Evolutionary conservation across 2,113 vertebrate species (phyloP).

Genomic region (Cromileptes altivelis): DNA sequence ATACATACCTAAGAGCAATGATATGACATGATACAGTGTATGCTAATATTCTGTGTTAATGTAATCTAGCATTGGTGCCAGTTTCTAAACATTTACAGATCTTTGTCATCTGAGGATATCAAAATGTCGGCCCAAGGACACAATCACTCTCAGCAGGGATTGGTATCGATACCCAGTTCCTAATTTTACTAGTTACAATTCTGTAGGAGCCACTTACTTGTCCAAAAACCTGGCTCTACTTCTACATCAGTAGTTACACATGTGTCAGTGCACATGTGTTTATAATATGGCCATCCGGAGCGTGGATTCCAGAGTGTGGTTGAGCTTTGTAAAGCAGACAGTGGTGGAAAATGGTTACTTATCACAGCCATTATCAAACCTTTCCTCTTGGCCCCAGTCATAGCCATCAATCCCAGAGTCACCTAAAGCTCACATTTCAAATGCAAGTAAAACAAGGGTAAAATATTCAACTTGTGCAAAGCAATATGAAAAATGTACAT

Average conservation of each 20-base stretch:
- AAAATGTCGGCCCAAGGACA: constrained; percentile 27
- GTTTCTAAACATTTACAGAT: constrained; percentile 23
- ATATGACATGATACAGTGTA: constrained; percentile 3
- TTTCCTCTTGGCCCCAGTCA: not conserved
- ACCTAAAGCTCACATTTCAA: not conserved
- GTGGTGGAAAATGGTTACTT: not conserved
- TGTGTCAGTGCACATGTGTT: not conserved
- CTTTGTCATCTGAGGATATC: constrained; percentile 46
- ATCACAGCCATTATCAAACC: constrained; percentile 4
- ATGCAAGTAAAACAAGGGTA: not conserved
- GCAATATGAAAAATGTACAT: no score
- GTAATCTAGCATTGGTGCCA: constrained; percentile 2
- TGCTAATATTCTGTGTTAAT: constrained; percentile 11
- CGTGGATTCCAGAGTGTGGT: not conserved
- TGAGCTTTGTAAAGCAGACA: constrained; percentile 7
- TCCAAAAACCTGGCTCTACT: not conserved
- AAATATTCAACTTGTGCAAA: not conserved
- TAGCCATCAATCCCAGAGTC: not conserved
- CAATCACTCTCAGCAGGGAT: not conserved
- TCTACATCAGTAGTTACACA: not conserved
- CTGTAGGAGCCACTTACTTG: not conserved
- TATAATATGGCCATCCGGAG: not conserved
- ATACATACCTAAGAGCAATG: not conserved
- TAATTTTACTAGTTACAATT: not conserved
- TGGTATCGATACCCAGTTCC: not conserved